Conservation (phyloP, 2,888 invertebrate genomes). For the Bibio marci region DNA sequence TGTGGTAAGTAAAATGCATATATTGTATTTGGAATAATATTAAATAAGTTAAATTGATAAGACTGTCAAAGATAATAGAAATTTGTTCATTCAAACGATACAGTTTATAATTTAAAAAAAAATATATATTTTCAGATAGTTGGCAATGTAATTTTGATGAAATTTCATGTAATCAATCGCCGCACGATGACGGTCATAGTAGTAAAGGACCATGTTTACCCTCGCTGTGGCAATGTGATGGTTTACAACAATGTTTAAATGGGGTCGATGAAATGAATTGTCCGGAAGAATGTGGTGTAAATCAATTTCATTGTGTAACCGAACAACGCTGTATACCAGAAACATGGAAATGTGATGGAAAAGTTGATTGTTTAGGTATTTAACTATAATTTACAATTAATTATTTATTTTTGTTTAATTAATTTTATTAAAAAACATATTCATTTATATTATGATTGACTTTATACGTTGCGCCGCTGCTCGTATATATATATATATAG, state of each 20-base stretch:
- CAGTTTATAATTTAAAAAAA: too few species aligned
- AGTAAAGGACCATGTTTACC: conserved; percentile 35
- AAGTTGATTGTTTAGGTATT: conserved; percentile 32
- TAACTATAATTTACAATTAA: not conserved
- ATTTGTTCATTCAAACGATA: too few species aligned
- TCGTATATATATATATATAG: not conserved
- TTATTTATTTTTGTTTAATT: too few species aligned
- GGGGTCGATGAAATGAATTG: conserved; percentile 39
- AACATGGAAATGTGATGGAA: conserved; percentile 40
- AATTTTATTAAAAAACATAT: too few species aligned
- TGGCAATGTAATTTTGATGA: conserved; percentile 39
- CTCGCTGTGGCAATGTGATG: conserved; percentile 38
- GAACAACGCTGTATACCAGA: conserved; percentile 41
- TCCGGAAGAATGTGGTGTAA: conserved; percentile 31
- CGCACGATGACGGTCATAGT: too few species aligned
- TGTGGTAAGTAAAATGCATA: conserved; percentile 32
- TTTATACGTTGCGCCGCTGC: not conserved
- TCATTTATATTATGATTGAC: not conserved
- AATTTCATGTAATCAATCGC: conserved; percentile 37
- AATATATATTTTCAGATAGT: too few species aligned
- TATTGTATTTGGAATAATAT: not conserved
- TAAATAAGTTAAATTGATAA: not conserved
- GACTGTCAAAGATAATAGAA: too few species aligned
- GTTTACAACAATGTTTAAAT: conserved; percentile 36
- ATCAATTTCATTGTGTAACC: conserved; percentile 37